Evolutionary conservation across 2,113 vertebrate genomes (phyloP).

Genomic region (Sisor rabdophorus): DNA sequence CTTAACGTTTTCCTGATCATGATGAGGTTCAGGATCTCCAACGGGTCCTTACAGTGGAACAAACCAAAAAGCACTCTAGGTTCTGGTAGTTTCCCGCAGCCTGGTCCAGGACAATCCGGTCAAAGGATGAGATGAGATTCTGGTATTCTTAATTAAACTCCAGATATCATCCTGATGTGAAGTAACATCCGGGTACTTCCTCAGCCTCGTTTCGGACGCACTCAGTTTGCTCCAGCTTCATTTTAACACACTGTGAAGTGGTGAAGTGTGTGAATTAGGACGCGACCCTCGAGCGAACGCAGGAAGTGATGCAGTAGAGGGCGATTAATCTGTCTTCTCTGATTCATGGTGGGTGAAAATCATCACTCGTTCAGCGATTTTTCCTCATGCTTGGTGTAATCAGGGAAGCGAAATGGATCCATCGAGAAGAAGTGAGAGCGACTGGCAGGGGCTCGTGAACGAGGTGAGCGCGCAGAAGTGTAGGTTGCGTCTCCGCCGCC

Average conservation of each 20-base stretch:
- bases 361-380: no score
- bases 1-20: neutral
- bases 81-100: no score
- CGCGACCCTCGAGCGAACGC: slow-evolving; percentile 5
- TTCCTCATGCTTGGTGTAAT: neutral
- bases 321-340: neutral
- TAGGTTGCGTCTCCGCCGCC: neutral
- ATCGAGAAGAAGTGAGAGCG: slow-evolving; percentile 78
- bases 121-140: no score
- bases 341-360: slow-evolving; percentile 6
- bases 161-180: neutral
- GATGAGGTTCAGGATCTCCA: neutral
- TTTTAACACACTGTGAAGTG: neutral
- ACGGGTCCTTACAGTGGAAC: neutral
- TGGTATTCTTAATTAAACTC: neutral
- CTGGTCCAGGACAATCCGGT: no score
- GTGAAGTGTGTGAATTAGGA: neutral
- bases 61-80: neutral
- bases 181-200: neutral
- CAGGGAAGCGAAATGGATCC: slow-evolving; percentile 67
- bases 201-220: neutral
- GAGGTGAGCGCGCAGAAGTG: slow-evolving; percentile 74
- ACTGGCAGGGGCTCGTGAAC: slow-evolving; percentile 87
- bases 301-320: slow-evolving; percentile 35
- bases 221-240: neutral